Percentiles rank a stretch among this genome's conserved stretches.
These are phyloP conservation scores for Leuciscus waleckii DNA, from an alignment of 2,797 vertebrate species.

Conservation along the genomic window DNA sequence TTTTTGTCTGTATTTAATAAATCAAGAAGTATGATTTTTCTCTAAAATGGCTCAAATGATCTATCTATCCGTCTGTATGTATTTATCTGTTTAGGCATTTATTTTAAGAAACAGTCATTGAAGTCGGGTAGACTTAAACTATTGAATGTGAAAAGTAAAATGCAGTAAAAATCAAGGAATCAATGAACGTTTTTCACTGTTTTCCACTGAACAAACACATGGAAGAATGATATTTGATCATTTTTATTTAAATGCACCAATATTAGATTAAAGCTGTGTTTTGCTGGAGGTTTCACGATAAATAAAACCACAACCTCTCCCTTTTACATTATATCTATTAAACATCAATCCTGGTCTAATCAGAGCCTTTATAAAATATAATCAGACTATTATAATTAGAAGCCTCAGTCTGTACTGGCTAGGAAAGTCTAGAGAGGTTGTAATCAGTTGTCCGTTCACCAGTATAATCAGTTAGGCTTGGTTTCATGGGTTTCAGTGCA, in stretches of 20 bases:
- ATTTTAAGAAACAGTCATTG: not conserved
- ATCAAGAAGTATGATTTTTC: not conserved
- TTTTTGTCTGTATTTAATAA: too few relatives aligned
- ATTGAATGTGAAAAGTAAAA: not conserved
- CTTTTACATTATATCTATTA: not conserved
- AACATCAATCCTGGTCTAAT: slow-evolving; percentile 15
- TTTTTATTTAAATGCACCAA: not conserved
- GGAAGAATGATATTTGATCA: not conserved
- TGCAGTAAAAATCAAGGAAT: not conserved
- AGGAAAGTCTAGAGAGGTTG: slow-evolving; percentile 70
- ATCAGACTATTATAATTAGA: slow-evolving; percentile 14
- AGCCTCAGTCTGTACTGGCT: not conserved
- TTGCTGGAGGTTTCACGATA: not conserved
- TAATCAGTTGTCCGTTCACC: slow-evolving; percentile 82
- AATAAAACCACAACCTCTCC: slow-evolving; percentile 52
- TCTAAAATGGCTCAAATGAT: not conserved
- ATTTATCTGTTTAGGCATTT: too few relatives aligned
- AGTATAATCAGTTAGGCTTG: slow-evolving; percentile 81
- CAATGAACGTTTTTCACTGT: not conserved
- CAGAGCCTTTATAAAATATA: slow-evolving; percentile 8
- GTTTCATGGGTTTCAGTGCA: slow-evolving; percentile 77
- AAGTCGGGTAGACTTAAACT: not conserved
- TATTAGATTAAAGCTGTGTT: not conserved
- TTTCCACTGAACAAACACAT: not conserved
- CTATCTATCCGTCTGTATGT: rapidly evolving